A percentile compares a stretch with the other conserved stretches of the same genome.
phyloP scores from a whole-genome alignment of 2,888 invertebrate genomes.

The Tineola bisselliella region DNA sequence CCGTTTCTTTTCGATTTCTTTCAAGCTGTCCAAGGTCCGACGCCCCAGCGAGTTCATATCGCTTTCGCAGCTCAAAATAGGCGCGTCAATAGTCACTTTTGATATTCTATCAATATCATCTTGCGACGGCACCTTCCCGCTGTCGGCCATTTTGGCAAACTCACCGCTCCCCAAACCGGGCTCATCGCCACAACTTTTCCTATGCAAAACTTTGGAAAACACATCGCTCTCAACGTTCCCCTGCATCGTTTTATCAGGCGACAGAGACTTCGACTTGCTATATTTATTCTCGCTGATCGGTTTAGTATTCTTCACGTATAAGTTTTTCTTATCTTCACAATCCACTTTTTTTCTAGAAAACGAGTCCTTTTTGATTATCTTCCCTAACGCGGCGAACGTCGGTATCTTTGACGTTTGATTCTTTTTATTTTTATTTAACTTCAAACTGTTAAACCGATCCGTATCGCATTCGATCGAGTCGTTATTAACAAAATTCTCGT shows the following conservation, averaged over 20 bases:
- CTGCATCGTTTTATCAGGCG: conserved; percentile 43
- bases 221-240: conserved; percentile 19
- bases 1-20: conserved; percentile 89
- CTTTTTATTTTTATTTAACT: conserved; percentile 43
- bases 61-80: conserved; percentile 75
- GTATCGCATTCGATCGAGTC: conserved; percentile 58
- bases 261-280: conserved; percentile 48
- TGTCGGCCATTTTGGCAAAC: conserved; percentile 43
- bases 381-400: conserved; percentile 56
- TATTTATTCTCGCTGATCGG: conserved; percentile 51
- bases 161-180: conserved; percentile 37
- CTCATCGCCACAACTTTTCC: conserved; percentile 62
- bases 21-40: conserved; percentile 84
- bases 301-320: conserved; percentile 54
- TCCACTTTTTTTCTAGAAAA: conserved; percentile 43
- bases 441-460: conserved; percentile 56
- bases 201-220: conserved; percentile 26
- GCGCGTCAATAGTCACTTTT: conserved; percentile 86
- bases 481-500: conserved; percentile 60
- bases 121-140: conserved; percentile 73
- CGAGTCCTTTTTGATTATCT: conserved; percentile 59
- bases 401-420: conserved; percentile 53
- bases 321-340: conserved; percentile 31
- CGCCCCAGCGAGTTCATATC: conserved; percentile 75
- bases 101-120: conserved; percentile 89